Evolutionary conservation across 2,888 invertebrate species (phyloP), one percentile per base, ranked within the genome.

Genomic region (Drosophila birchii): DNA sequence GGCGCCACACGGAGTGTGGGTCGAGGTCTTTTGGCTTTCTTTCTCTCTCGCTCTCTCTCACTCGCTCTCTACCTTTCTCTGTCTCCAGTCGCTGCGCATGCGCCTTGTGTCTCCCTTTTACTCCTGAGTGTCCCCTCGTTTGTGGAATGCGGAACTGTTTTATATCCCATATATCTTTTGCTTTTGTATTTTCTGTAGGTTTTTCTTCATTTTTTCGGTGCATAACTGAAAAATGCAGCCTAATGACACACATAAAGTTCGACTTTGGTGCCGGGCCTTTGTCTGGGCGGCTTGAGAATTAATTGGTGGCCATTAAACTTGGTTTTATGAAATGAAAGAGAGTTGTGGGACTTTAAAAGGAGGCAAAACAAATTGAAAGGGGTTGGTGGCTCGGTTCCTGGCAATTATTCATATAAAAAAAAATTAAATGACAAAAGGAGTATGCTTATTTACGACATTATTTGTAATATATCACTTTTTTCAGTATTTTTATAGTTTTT

Each of bases 1-100:
- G 81, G 72, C 81, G 79, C 77, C 82, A 81, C 68, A 45, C 34
- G 69, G 34, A 80, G 74, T 73, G 62, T 54, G 70, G 60, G 66
- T 75, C 66, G 54, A 36, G 69, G 69, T 67, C 68, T 39, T 41
- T 41, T 55, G 16, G 36, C 36, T 23, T 5, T n/a, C 47, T 8
- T 16, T 14, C 8, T 14, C 20, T 16, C 16, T 18, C 32, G 9
- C 45, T 26, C 51, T 20, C 47, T 49, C 43, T 20, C 49, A 16
- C 14, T 23, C 45, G 16, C 51, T 20, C 34, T 29, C 41, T 23
- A 41, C 12, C 47, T 26, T 44, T 29, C 36, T 54, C 39, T 23
- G 43, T 44, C 32, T 6, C 29, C 20, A 68, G 26, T 18, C 12
- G 70, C 41, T 44, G 55, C 69, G 69, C 68, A 56, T 68, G 68